Evolutionary conservation across 2,113 vertebrate genomes (phyloP), one percentile per base, ranked within the genome.

Genomic region (Macrotis lagotis): DNA sequence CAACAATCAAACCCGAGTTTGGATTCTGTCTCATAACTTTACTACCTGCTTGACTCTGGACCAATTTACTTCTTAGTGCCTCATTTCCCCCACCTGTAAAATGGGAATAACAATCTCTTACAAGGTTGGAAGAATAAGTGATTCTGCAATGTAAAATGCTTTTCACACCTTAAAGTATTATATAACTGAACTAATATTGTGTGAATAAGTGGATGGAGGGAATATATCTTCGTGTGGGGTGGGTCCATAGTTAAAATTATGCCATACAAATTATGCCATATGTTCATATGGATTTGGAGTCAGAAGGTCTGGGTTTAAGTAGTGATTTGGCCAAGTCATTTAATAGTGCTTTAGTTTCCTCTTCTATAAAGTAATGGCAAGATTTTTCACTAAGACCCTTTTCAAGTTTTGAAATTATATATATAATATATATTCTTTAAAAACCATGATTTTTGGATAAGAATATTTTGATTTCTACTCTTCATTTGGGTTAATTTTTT

Each of bases 251-350:
- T 12, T 66, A 66, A 66, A 37, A 66, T 66, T 37, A 66, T 66
- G 12, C 52, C 51, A n/a, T 93, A 91, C 5, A 93, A 53, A 51
- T 51, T 19, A 19, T 51, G 22, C n/a, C n/a, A n/a, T n/a, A n/a
- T n/a, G n/a, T n/a, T n/a, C n/a, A n/a, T n/a, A 53, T 88, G 88
- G 25, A 26, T 93, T 51, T 93, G 51, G 49, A 95, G 51, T 90
- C 51, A 25, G 49, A 31, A 94, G 59, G 28, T 48, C 19, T 90
- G 51, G 47, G 28, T 93, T 95, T 88, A 90, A 48, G 48, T 91
- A 93, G 93, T 93, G 90, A 50, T 90, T 96, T 94, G 48, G 88
- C 31, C 16, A 92, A 11, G 12, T 94, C 93, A 59, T 53, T 93
- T 10, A 93, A 19, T 50, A 3, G n/a, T 90, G 31, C 94, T 37